Percentiles rank a stretch among this genome's conserved stretches.
phyloP scores from a whole-genome alignment of 35 echinoderm and acorn worm species.

The Chiridota heheva region DNA sequence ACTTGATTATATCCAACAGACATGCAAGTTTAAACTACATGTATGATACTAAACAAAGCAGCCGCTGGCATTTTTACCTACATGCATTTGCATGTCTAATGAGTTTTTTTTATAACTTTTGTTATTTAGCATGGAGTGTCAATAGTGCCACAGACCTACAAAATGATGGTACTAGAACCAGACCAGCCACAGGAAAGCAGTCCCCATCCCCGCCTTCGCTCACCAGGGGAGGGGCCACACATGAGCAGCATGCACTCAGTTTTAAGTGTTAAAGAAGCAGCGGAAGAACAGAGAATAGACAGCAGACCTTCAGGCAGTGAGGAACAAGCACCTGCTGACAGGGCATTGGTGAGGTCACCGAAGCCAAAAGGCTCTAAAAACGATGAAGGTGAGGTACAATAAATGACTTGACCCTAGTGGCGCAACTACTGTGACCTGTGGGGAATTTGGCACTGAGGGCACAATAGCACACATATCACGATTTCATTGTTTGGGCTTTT shows the following conservation, averaged over 20 bases:
- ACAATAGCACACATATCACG: background rate
- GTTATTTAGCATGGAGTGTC: background rate
- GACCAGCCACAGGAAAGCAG: conserved; percentile 9
- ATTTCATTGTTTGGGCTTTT: background rate
- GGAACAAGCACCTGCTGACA: background rate
- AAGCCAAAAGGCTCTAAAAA: background rate
- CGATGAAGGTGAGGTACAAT: background rate
- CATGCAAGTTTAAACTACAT: background rate
- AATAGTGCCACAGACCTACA: background rate
- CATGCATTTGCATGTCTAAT: background rate
- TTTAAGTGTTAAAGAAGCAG: conserved; percentile 83
- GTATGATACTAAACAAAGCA: background rate
- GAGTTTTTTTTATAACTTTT: background rate
- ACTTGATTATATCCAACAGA: background rate
- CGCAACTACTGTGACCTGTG: background rate
- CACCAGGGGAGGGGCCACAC: conserved; percentile 60
- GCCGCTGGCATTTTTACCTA: background rate
- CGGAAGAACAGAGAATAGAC: conserved; percentile 55
- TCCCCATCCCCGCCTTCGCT: conserved; percentile 23
- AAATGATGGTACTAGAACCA: background rate
- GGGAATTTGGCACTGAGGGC: background rate
- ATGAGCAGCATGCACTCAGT: conserved; percentile 80
- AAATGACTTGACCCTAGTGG: background rate
- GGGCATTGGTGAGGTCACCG: background rate
- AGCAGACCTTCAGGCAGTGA: conserved; percentile 16